These are phyloP conservation scores for Littorina saxatilis DNA, from an alignment of 1,140 invertebrate genomes.

Conservation along the genomic window DNA sequence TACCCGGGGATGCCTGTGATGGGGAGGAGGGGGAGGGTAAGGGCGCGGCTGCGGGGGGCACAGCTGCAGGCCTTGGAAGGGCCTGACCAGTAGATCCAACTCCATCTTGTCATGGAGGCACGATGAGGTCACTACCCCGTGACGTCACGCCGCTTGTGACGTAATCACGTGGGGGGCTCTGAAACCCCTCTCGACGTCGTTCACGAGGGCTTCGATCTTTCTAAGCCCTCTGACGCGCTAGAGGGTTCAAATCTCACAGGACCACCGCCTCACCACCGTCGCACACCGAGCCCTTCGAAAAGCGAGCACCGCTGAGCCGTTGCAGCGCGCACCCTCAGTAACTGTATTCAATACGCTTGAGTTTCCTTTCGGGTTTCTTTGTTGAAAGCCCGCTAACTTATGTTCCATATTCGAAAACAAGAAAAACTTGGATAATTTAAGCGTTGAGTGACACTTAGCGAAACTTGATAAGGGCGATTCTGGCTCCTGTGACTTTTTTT, in stretches of 20 bases:
- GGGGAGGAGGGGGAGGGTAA: conserved; percentile 8
- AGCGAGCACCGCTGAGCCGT: not conserved
- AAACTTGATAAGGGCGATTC: too few relatives aligned
- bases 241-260: not conserved
- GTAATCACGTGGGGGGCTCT: not conserved
- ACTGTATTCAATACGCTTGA: too few relatives aligned
- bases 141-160: not conserved
- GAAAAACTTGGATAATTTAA: too few relatives aligned
- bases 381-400: too few relatives aligned
- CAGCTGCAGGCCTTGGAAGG: conserved; percentile 33
- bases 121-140: not conserved
- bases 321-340: not conserved
- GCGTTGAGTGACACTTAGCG: too few relatives aligned
- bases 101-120: conserved; percentile 14
- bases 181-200: not conserved
- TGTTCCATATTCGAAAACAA: too few relatives aligned
- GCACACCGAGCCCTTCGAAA: conserved; percentile 10
- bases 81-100: conserved; percentile 30
- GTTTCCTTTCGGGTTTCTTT: too few relatives aligned
- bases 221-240: not conserved
- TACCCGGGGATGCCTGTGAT: conserved; percentile 39
- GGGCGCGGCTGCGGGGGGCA: conserved; percentile 20
- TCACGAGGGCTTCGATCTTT: not conserved
- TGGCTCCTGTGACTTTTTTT: too few relatives aligned
- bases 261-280: conserved; percentile 18